These are phyloP conservation scores for Hyposmocoma kahamanoa DNA, from an alignment of 1,140 invertebrate genomes.

Conservation along the genomic window DNA sequence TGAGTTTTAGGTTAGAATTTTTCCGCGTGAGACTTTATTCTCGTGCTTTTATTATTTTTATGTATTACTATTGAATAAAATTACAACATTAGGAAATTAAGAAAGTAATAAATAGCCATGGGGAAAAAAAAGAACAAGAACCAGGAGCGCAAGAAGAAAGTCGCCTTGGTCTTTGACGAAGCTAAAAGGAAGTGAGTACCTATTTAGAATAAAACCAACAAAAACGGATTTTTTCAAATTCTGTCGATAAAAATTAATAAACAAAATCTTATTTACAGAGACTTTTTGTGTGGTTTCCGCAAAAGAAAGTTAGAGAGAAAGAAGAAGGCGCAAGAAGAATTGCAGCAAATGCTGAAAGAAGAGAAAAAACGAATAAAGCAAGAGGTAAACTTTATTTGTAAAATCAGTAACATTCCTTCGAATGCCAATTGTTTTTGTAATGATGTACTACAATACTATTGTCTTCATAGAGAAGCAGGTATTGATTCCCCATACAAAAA, in stretches of 20 bases:
- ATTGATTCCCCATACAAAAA: too few species aligned
- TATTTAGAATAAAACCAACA: neutral
- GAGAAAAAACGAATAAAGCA: constrained; percentile 82
- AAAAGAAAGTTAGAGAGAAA: constrained; percentile 83
- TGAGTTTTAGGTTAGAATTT: too few species aligned
- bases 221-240: constrained; percentile 1
- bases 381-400: constrained; percentile 72
- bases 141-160: constrained; percentile 51
- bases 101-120: too few species aligned
- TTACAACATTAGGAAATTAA: too few species aligned
- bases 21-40: too few species aligned
- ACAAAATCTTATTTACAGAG: constrained; percentile 60
- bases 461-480: too few species aligned
- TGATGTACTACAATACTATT: too few species aligned
- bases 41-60: too few species aligned
- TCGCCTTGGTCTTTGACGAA: constrained; percentile 68
- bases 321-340: constrained; percentile 80
- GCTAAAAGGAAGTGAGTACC: constrained; percentile 57
- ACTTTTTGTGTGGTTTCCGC: constrained; percentile 84
- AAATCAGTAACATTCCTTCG: too few species aligned
- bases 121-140: constrained; percentile 54
- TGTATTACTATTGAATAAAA: too few species aligned
- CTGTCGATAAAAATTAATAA: too few species aligned
- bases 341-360: constrained; percentile 81
- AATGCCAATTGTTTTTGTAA: too few species aligned